Conservation (phyloP, 1,140 invertebrate species). For the Metopolophium dirhodum region DNA sequence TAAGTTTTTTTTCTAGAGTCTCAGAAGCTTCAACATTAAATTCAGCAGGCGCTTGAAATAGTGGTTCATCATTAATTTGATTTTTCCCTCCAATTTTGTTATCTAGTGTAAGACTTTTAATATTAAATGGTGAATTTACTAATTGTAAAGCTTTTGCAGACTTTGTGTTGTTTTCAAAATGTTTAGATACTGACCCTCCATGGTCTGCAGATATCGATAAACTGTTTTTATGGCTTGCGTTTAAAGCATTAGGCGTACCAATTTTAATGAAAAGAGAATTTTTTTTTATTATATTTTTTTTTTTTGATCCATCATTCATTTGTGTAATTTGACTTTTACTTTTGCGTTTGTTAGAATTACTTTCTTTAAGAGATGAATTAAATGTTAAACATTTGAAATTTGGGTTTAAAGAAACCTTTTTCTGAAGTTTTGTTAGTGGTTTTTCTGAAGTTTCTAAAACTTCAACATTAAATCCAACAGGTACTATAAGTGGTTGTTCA, state of each 20-base stretch:
- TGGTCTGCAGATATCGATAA: background rate
- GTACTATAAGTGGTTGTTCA: background rate
- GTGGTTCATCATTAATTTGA: too few species aligned
- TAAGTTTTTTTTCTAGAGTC: background rate
- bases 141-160: too few species aligned
- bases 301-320: background rate
- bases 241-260: background rate
- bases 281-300: background rate
- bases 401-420: background rate
- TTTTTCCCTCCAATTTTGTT: too few species aligned
- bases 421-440: too few species aligned
- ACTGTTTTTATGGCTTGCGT: background rate
- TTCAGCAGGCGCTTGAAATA: background rate
- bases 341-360: background rate
- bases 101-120: too few species aligned
- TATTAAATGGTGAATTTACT: too few species aligned
- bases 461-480: slow-evolving; percentile 35
- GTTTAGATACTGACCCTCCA: background rate
- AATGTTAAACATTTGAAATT: background rate
- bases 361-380: background rate
- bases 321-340: background rate
- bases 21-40: slow-evolving; percentile 33
- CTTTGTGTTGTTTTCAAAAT: too few species aligned
- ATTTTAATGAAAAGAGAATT: background rate
- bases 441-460: background rate